Evolutionary conservation across 1,140 invertebrate genomes (phyloP).

Genomic region (Tenebrio molitor): DNA sequence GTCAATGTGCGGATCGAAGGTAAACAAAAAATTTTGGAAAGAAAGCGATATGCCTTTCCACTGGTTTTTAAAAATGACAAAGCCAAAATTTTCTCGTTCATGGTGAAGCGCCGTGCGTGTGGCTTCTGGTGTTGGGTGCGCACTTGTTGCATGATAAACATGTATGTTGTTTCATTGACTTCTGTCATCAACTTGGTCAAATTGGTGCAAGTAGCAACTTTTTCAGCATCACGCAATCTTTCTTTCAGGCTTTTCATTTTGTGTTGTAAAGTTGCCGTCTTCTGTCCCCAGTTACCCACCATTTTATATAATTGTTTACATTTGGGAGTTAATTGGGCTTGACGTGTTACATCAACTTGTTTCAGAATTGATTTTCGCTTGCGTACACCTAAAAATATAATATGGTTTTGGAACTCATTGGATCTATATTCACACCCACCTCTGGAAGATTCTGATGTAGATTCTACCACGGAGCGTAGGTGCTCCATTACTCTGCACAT

Average conservation of each 20-base stretch:
- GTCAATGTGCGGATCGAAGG: conserved; percentile 48
- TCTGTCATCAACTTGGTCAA: not conserved
- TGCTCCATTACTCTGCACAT: too few species aligned
- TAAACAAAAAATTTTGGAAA: conserved; percentile 46
- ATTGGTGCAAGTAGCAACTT: not conserved
- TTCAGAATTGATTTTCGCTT: too few species aligned
- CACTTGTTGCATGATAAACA: conserved; percentile 38
- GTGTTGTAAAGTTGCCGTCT: conserved; percentile 4
- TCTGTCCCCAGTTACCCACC: not conserved
- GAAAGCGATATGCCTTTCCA: conserved; percentile 49
- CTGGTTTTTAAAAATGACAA: conserved; percentile 53
- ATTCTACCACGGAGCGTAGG: too few species aligned
- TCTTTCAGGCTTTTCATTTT: conserved; percentile 16
- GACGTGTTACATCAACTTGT: conserved; percentile 27
- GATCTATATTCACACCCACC: too few species aligned
- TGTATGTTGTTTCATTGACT: conserved; percentile 31
- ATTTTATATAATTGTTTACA: conserved; percentile 24
- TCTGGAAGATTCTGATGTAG: too few species aligned
- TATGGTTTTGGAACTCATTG: too few species aligned
- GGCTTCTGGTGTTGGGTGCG: conserved; percentile 12
- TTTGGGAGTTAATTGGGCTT: conserved; percentile 15
- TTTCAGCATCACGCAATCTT: not conserved
- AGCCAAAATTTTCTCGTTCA: conserved; percentile 54
- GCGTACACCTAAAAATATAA: too few species aligned
- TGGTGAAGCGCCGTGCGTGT: conserved; percentile 45